Percentiles rank a stretch among this genome's conserved stretches.
Evolutionary conservation across 2,797 vertebrate genomes (phyloP).

Genomic region (Sebastes kiyomatsui): DNA sequence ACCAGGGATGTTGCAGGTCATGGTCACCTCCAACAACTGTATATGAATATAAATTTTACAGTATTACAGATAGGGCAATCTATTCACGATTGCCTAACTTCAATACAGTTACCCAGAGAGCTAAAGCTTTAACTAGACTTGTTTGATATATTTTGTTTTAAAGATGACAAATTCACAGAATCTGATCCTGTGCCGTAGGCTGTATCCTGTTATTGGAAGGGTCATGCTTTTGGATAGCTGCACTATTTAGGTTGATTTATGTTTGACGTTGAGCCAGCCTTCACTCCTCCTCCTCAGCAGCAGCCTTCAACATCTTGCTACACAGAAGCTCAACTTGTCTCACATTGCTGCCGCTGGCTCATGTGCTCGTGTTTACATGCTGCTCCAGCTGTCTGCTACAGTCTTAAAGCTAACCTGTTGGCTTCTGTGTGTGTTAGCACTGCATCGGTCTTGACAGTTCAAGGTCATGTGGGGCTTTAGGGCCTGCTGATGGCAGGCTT

Average conservation of each 20-base stretch:
- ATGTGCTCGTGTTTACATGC: conserved; percentile 1
- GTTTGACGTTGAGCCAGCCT: conserved; percentile 12
- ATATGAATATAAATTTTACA: no score
- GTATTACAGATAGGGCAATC: neutral
- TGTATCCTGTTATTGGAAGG: neutral
- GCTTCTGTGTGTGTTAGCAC: neutral
- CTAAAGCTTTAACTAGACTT: neutral
- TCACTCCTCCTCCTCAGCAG: neutral
- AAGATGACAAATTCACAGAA: neutral
- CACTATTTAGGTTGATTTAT: neutral
- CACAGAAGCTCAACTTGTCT: conserved; percentile 17
- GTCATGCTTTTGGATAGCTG: neutral
- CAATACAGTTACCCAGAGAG: neutral
- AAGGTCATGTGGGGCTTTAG: conserved; percentile 21
- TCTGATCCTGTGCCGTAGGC: neutral
- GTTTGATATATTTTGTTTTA: neutral
- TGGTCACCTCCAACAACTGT: neutral
- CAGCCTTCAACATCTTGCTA: conserved; percentile 9
- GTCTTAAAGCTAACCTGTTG: neutral
- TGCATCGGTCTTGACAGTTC: conserved; percentile 7
- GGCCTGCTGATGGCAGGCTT: neutral
- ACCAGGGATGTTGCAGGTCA: neutral
- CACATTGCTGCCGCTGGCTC: neutral
- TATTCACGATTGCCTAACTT: neutral
- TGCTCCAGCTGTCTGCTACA: conserved; percentile 22